phyloP scores from a whole-genome alignment of 2,888 invertebrate genomes.

The Pollenia labialis region DNA sequence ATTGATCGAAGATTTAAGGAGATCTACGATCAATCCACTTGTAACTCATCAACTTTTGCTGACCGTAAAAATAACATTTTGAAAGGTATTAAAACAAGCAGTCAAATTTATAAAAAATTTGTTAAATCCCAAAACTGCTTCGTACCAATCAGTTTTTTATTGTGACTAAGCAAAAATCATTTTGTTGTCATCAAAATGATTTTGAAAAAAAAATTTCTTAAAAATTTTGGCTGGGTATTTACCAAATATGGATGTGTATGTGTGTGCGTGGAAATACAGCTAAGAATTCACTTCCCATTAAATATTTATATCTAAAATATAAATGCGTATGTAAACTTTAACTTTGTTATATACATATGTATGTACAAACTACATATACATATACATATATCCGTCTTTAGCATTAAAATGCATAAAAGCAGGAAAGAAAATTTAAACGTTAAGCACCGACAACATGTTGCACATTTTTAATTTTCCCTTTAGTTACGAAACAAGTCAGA shows the following conservation, averaged over 20 bases:
- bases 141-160: too few species aligned
- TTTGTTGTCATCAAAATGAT: too few species aligned
- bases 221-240: neutral
- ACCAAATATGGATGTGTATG: slow-evolving; percentile 9
- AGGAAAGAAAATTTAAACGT: slow-evolving; percentile 56
- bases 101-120: too few species aligned
- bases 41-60: too few species aligned
- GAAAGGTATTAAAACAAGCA: too few species aligned
- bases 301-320: neutral
- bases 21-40: too few species aligned
- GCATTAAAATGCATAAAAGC: slow-evolving; percentile 51
- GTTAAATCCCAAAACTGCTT: too few species aligned
- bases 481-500: slow-evolving; percentile 25
- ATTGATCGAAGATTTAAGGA: too few species aligned
- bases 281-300: slow-evolving; percentile 28
- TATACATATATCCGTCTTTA: neutral
- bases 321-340: neutral
- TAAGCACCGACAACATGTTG: slow-evolving; percentile 71
- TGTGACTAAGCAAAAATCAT: too few species aligned
- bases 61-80: too few species aligned
- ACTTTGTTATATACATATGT: neutral
- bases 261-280: neutral
- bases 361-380: slow-evolving; percentile 9
- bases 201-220: too few species aligned
- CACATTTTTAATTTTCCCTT: slow-evolving; percentile 68